A percentile compares a stretch with the other conserved stretches of the same genome.
Conservation (phyloP, 2,888 invertebrate species). For the Gastrophysa polygoni region DNA sequence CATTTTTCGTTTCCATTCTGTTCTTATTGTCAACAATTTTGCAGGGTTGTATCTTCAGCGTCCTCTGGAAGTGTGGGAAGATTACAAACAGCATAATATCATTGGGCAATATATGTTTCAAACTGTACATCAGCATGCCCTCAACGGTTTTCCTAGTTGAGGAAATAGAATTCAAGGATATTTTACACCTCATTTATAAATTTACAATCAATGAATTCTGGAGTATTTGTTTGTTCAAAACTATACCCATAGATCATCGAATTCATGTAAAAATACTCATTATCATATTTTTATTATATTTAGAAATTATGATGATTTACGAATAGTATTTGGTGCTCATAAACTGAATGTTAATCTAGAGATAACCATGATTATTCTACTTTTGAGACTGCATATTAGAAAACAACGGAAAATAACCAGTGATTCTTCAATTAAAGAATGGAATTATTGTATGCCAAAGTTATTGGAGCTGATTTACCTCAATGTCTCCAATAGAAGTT, state of each 20-base stretch:
- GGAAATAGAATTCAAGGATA: conserved; percentile 27
- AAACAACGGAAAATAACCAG: too few species aligned
- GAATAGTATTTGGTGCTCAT: too few species aligned
- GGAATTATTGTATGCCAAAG: too few species aligned
- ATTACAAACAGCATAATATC: conserved; percentile 4
- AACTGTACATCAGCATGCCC: conserved; percentile 27
- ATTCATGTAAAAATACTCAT: not conserved
- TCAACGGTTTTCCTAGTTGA: conserved; percentile 26
- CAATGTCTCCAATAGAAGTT: too few species aligned
- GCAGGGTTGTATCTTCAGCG: conserved; percentile 12
- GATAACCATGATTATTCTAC: too few species aligned
- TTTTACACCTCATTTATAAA: conserved; percentile 20
- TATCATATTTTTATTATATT: not conserved
- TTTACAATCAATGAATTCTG: conserved; percentile 14
- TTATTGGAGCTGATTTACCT: too few species aligned
- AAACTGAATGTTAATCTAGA: too few species aligned
- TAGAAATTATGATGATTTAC: not conserved
- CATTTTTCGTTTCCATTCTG: not conserved
- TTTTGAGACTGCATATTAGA: too few species aligned
- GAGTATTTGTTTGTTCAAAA: conserved; percentile 12
- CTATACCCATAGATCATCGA: not conserved
- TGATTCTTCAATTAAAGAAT: too few species aligned
- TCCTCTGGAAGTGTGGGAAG: conserved; percentile 9
- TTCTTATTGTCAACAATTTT: conserved; percentile 11
- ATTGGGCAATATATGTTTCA: conserved; percentile 19